Conservation (phyloP, 1,140 invertebrate species). For the Ridgeia piscesae region DNA sequence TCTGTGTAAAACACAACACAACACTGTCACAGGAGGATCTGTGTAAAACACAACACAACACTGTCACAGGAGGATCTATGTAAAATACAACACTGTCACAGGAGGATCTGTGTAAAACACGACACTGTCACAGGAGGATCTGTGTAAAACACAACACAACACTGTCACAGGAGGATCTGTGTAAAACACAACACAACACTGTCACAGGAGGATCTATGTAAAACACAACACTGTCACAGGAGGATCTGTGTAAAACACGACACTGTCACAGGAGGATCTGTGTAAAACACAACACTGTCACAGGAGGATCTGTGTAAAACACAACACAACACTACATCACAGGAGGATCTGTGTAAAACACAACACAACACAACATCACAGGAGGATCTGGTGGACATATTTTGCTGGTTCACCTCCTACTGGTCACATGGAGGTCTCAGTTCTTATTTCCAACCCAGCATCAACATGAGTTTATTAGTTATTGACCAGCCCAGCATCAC, state of each 20-base stretch:
- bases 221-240: neutral
- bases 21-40: neutral
- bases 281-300: conserved; percentile 8
- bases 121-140: neutral
- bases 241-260: neutral
- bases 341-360: neutral
- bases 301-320: neutral
- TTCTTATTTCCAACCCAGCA: neutral
- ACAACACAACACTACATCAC: conserved; percentile 2
- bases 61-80: neutral
- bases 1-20: neutral
- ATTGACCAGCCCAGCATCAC: neutral
- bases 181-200: neutral
- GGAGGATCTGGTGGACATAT: neutral
- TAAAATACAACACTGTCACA: too few species aligned
- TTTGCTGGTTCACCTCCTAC: neutral
- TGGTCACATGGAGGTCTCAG: neutral
- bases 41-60: neutral
- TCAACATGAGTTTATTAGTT: neutral
- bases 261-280: too few species aligned
- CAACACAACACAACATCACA: conserved; percentile 1
- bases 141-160: conserved; percentile 1
- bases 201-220: neutral
- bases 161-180: neutral
- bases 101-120: conserved; percentile 45